Percentiles rank a stretch among this genome's conserved stretches.
Conservation (phyloP, 2,113 vertebrate species). For the Corythaeola cristata region DNA sequence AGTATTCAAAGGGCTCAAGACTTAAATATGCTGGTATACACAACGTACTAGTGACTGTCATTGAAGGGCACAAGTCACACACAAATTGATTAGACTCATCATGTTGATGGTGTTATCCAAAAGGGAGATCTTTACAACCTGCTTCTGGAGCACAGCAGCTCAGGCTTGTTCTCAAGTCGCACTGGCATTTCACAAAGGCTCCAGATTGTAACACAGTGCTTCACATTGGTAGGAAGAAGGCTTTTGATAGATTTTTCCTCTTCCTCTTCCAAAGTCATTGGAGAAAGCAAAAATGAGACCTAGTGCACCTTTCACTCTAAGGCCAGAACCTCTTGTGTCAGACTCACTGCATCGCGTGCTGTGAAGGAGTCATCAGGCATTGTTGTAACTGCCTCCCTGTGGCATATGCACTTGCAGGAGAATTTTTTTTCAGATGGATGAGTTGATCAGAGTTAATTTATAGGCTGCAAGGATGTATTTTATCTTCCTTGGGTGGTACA, state of each 20-base stretch:
- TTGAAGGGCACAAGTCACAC: background rate
- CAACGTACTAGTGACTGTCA: background rate
- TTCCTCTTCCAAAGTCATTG: background rate
- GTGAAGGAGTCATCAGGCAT: background rate
- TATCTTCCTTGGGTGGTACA: background rate
- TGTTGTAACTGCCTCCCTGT: background rate
- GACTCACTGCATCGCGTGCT: background rate
- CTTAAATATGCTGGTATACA: background rate
- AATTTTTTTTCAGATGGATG: background rate
- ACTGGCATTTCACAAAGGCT: background rate
- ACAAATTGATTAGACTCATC: background rate
- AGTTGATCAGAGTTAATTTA: background rate
- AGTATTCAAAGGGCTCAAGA: background rate
- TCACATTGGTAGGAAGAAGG: background rate
- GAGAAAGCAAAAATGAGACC: background rate
- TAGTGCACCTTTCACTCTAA: background rate
- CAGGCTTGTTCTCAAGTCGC: background rate
- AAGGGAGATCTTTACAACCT: background rate
- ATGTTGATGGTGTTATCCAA: accelerated
- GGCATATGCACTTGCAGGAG: background rate
- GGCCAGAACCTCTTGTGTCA: background rate
- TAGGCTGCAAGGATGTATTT: background rate
- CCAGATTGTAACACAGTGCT: background rate
- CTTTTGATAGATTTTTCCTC: background rate
- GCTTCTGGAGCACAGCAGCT: background rate